Conservation (phyloP, 2,113 vertebrate genomes). For the Phrynocephalus versicolor region DNA sequence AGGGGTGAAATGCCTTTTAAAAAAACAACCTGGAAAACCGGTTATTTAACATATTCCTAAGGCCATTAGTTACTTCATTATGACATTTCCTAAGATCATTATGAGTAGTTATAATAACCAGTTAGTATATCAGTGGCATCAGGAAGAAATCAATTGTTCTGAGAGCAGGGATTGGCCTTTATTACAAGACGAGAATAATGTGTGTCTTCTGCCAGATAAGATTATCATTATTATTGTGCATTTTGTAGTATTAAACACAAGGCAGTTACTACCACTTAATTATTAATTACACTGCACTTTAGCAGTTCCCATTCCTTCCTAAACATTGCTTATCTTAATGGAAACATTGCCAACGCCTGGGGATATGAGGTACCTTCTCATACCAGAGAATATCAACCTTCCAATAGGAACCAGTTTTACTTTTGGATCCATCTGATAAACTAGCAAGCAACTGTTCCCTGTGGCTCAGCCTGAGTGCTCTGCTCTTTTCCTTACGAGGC, state of each 20-base stretch:
- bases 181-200: not conserved
- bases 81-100: not conserved
- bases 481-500: not conserved
- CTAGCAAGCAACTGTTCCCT: not conserved
- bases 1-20: too few species aligned
- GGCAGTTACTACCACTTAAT: not conserved
- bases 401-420: not conserved
- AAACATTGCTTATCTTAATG: not conserved
- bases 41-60: not conserved
- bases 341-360: not conserved
- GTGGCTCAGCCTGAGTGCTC: not conserved
- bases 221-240: not conserved
- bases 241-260: not conserved
- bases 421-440: not conserved
- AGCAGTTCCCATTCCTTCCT: not conserved
- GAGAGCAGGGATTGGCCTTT: not conserved
- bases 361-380: not conserved
- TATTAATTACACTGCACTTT: not conserved
- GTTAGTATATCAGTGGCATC: not conserved
- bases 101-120: not conserved
- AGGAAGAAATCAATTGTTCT: not conserved
- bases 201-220: not conserved
- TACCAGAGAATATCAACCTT: not conserved
- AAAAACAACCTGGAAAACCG: not conserved
- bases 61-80: not conserved